Evolutionary conservation across 2,797 vertebrate genomes (phyloP).

Genomic region (Molossus alvarezi): DNA sequence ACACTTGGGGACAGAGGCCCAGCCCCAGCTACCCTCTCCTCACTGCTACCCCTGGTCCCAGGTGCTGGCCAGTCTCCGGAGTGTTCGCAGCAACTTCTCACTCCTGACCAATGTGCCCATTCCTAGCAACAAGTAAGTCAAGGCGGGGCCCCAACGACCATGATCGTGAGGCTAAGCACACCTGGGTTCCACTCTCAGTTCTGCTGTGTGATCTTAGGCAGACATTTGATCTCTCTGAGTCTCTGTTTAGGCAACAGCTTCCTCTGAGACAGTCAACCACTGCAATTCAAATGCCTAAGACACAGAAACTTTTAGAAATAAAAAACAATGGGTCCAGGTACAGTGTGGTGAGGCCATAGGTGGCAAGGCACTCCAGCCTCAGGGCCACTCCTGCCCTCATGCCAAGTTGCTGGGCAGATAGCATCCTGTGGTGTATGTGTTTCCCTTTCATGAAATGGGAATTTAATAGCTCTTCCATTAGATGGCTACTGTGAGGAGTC

Average conservation of each 20-base stretch:
- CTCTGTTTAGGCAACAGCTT: not conserved
- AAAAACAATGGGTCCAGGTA: not conserved
- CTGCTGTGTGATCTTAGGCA: not conserved
- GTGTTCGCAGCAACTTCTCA: conserved; percentile 98
- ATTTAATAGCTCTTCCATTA: not conserved
- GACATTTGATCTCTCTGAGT: conserved; percentile 13
- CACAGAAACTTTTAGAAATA: not conserved
- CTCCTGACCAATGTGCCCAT: conserved; percentile 97
- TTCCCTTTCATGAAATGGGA: not conserved
- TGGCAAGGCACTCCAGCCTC: not conserved
- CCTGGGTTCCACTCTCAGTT: not conserved
- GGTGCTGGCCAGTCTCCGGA: conserved; percentile 98
- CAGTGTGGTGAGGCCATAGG: not conserved
- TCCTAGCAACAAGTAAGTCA: conserved; percentile 95
- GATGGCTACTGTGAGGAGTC: not conserved
- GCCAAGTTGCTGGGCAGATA: not conserved
- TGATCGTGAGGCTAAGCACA: not conserved
- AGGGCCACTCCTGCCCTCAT: not conserved
- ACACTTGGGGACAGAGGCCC: not conserved
- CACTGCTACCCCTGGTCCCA: conserved; percentile 82
- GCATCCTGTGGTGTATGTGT: not conserved
- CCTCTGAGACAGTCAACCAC: not conserved
- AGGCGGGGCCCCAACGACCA: not conserved
- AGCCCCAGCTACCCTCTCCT: not conserved
- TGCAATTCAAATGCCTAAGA: not conserved